Evolutionary conservation across 2,888 invertebrate genomes (phyloP), one percentile per base, ranked within the genome.

Genomic region (Quadroppia sp.): DNA sequence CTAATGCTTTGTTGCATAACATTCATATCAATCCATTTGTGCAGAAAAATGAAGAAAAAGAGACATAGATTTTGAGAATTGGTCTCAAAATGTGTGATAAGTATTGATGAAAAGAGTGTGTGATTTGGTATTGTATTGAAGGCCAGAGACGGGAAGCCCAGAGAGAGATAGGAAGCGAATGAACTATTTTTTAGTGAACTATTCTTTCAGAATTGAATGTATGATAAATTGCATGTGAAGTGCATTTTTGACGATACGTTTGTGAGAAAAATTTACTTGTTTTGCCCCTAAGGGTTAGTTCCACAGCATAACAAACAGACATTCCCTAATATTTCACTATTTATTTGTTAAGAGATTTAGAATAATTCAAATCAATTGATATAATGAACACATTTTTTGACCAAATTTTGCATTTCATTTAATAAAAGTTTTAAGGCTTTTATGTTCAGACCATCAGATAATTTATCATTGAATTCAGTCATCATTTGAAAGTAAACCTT

Each of bases 1-100:
- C 56, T 56, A 13, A 56, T 56, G 25, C 28, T 56, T 6, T 56
- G 7, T 15, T 56, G 23, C 25, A 56, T 56, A 13, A 56, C 56
- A 56, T 56, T 56, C 23, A 56, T 28, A 28, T 56, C 56, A 56
- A 56, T 56, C 23, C 23, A 28, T 56, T 13, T 56, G 20, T 23
- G 56, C 28, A 56, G 56, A 23, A 23, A 23, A 56, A 56, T 56
- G 56, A 56, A 28, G 28, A 56, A 56, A 56, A 56, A 56, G 56
- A 23, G 25, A 25, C 56, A 56, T 4, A 20, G 56, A 20, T 56
- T 56, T 56, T 56, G 28, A 56, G 23, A 9, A 9, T 48, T 9
- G 15, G 20, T 15, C 7, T 11, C 7, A 42, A 48, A 48, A n/a
- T 48, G 48, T 48, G 7, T 20, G 48, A 48, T n/a, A 48, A 48